Evolutionary conservation across 2,797 vertebrate genomes (phyloP).

Genomic region (Mareca strepera): DNA sequence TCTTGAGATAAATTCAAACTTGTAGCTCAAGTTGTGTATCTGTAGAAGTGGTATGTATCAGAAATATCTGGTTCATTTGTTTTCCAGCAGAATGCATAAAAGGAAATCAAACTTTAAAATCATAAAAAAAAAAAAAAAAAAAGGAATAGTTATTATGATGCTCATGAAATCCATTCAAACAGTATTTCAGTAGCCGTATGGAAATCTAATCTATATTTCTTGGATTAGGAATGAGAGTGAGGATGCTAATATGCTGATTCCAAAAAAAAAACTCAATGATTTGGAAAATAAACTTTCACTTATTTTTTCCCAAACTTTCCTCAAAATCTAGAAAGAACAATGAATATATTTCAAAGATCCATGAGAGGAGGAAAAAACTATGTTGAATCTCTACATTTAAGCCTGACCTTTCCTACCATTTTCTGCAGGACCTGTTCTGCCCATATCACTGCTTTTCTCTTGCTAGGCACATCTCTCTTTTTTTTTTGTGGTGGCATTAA

Average conservation of each 20-base stretch:
- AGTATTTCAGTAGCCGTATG: not conserved
- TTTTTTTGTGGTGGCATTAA: conserved; percentile 15
- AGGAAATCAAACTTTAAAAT: not conserved
- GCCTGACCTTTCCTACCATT: not conserved
- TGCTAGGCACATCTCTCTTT: not conserved
- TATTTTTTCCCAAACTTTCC: not conserved
- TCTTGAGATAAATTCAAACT: not conserved
- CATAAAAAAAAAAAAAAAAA: not conserved
- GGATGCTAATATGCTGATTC: not conserved
- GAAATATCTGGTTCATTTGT: not conserved
- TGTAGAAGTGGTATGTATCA: not conserved
- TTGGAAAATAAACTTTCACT: not conserved
- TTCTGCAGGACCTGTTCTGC: not conserved
- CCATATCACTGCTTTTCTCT: not conserved
- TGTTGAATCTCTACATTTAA: not conserved
- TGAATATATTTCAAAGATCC: not conserved
- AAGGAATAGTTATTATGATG: not conserved
- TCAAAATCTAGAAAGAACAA: not conserved
- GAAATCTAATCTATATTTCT: not conserved
- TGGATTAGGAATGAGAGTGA: not conserved
- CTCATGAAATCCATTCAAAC: not conserved
- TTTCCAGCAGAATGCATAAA: not conserved
- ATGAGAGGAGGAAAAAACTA: not conserved
- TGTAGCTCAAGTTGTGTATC: not conserved
- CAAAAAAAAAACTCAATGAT: not conserved